Evolutionary conservation across 2,888 invertebrate species (phyloP), one percentile per base, ranked within the genome.

Genomic region (Ophion costatus): DNA sequence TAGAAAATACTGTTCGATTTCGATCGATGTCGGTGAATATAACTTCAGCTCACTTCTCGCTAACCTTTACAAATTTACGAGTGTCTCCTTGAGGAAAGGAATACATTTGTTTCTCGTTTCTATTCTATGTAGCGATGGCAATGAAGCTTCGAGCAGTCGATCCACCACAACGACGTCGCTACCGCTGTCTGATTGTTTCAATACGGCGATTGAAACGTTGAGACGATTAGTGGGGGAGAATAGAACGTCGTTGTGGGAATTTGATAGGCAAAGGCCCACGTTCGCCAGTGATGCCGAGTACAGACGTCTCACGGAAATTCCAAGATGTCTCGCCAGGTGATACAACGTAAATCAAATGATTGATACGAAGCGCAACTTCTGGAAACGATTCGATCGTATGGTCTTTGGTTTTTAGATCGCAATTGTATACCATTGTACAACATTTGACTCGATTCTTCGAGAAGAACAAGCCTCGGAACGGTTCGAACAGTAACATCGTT

Each of bases 371-470:
- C 14, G 9, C 0, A 14, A 1, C 11, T 5, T n/a, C 29, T 17
- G 0, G 24, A 29, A 69, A 29, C 51, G 3, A 51, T 51, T 5
- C 51, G 5, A 51, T 14, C 17, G 17, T 17, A 51, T 17, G 51
- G 17, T 63, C 9, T 73, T 70, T 14, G 63, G 1, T 45, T 89
- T 90, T 90, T 59, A 92, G 95, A 81, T 93, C 94, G 87, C 93
- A 94, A 7, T 90, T 95, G 51, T 94, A 94, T 73, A 89, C 93
- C 3, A 94, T 94, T 89, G 94, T 95, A 4, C 94, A 94, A 82
- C 93, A 93, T 56, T 90, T 95, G 85, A 94, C 94, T 10, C 92
- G 94, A 80, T 94, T 94, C 87, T 94, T 95, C 78, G 94, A 94
- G 87, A 94, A 94, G 81, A 93, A 93, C 82, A 90, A 91, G 84